Percentiles rank a stretch among this genome's conserved stretches.
phyloP scores from a whole-genome alignment of 2,888 invertebrate genomes.

The Eupithecia centaureata region DNA sequence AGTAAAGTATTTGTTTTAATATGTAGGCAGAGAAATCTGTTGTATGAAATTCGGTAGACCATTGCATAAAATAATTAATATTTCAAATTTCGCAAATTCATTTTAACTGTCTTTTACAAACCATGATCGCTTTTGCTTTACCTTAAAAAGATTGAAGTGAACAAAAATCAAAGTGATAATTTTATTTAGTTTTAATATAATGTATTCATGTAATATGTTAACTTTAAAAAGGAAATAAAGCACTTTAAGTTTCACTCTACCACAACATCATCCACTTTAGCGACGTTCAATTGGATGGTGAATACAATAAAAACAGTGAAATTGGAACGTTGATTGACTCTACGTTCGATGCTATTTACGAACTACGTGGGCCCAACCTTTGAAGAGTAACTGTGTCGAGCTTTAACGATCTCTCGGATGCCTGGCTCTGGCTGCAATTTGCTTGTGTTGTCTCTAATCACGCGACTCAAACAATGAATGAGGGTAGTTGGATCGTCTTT shows the following conservation, averaged over 20 bases:
- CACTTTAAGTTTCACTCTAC: background rate
- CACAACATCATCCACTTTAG: background rate
- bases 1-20: slow-evolving; percentile 19
- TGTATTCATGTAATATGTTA: no score
- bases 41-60: background rate
- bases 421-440: slow-evolving; percentile 31
- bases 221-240: no score
- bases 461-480: slow-evolving; percentile 26
- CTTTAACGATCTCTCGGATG: slow-evolving; percentile 24
- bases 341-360: slow-evolving; percentile 2
- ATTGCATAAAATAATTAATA: background rate
- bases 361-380: slow-evolving; percentile 5
- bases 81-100: background rate
- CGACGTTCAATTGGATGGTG: background rate
- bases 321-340: slow-evolving; percentile 19
- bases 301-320: slow-evolving; percentile 1
- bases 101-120: background rate
- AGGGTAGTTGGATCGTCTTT: slow-evolving; percentile 32
- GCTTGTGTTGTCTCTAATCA: slow-evolving; percentile 41
- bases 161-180: no score
- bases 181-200: no score
- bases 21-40: background rate
- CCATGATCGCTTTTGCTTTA: no score
- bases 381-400: slow-evolving; percentile 23
- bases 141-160: no score